Percentiles rank a stretch among this genome's conserved stretches.
These are phyloP conservation scores for Drosophila miranda DNA, from an alignment of 1,140 invertebrate species.

Conservation along the genomic window DNA sequence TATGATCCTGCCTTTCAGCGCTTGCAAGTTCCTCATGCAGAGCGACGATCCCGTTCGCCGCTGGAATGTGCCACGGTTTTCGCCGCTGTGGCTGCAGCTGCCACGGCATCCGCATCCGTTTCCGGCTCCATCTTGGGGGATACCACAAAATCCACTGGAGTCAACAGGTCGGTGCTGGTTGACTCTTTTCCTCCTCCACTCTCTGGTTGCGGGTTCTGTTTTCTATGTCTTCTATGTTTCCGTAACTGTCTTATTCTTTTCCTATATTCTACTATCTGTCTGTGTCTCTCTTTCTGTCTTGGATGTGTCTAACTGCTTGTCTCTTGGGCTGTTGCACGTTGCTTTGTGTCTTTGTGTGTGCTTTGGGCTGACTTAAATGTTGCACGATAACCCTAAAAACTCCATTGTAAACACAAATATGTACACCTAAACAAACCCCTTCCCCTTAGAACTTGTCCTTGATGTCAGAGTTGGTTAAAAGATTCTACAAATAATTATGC, in stretches of 20 bases:
- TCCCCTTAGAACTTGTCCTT: no score
- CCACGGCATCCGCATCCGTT: constrained; percentile 19
- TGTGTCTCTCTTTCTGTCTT: constrained; percentile 8
- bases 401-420: no score
- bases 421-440: no score
- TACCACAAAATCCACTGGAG: neutral
- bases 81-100: constrained; percentile 46
- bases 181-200: neutral
- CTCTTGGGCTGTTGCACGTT: constrained; percentile 28
- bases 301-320: constrained; percentile 33
- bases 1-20: constrained; percentile 73
- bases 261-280: neutral
- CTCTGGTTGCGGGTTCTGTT: constrained; percentile 27
- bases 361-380: neutral
- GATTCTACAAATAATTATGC: no score
- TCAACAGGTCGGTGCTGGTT: constrained; percentile 66
- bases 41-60: constrained; percentile 36
- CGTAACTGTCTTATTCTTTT: constrained; percentile 19
- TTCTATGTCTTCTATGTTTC: constrained; percentile 8
- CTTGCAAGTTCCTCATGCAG: constrained; percentile 37
- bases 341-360: constrained; percentile 3
- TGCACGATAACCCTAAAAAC: no score
- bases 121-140: neutral
- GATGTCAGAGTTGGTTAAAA: no score
- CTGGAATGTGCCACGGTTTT: constrained; percentile 64